Evolutionary conservation across 2,797 vertebrate genomes (phyloP), one percentile per base, ranked within the genome.

Genomic region (Odontamblyopus rebecca): DNA sequence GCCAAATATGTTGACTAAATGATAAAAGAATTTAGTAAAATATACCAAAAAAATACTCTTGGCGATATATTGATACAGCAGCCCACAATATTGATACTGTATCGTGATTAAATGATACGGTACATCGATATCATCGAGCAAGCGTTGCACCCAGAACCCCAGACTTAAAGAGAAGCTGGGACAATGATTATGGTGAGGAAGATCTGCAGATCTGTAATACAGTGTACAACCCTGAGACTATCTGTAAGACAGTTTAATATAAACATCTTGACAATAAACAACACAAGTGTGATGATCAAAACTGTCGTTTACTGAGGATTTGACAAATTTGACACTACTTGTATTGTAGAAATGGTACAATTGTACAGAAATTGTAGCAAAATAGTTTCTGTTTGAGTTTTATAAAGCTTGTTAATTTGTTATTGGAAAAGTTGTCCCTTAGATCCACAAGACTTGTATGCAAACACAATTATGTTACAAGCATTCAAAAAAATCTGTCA

Each of bases 291-390:
- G 30, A 61, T 65, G 57, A 67, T 83, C 23, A 87, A 89, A 85
- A 80, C 26, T 67, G 56, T 81, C 19, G 66, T 88, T 91, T 88
- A 89, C 90, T 92, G 69, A 85, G 75, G 67, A 82, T 71, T 81
- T 77, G 70, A 87, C 77, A 85, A 16, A 61, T 77, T 76, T 74
- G 63, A 65, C 63, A 65, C 76, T 79, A 44, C 32, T 81, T 76
- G 72, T 61, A 71, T 63, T 71, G 70, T 89, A 91, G 64, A 93
- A 92, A 90, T 68, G 62, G 72, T 78, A 81, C 71, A 74, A 1
- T 26, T 57, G 54, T 23, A 7, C 54, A 60, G 56, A 59, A 59
- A 86, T 32, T 72, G 59, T 78, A 84, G 82, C 81, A 93, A 91
- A 88, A 91, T 85, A 83, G 66, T 69, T 83, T 86, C 51, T 73